Percentiles rank a stretch among this genome's conserved stretches.
Evolutionary conservation across 2,888 invertebrate genomes (phyloP).

Genomic region (Rhagonycha fulva): DNA sequence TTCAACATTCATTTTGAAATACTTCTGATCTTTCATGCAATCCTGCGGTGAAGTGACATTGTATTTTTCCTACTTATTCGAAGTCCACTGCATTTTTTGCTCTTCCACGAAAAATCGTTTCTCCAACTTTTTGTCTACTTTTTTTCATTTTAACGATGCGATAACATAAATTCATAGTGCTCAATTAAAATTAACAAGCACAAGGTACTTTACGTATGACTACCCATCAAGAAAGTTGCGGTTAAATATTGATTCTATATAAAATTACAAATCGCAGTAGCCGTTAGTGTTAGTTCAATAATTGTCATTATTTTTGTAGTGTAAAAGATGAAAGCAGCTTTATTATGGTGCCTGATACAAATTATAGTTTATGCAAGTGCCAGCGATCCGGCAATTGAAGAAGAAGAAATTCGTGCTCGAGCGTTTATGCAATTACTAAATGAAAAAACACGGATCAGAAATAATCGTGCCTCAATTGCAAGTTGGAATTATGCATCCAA

Average conservation of each 20-base stretch:
- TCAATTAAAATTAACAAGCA: neutral
- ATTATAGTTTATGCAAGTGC: constrained; percentile 2
- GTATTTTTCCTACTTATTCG: too few relatives aligned
- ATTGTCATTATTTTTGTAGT: neutral
- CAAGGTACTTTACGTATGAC: neutral
- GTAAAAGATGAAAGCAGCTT: neutral
- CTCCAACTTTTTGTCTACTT: neutral
- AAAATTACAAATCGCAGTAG: neutral
- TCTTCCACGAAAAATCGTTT: neutral
- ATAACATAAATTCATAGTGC: neutral
- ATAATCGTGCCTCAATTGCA: constrained; percentile 64
- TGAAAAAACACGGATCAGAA: constrained; percentile 61
- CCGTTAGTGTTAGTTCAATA: neutral
- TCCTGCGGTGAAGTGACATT: too few relatives aligned
- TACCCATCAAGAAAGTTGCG: neutral
- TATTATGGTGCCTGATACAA: neutral
- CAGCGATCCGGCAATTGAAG: constrained; percentile 53
- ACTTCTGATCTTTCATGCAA: too few relatives aligned
- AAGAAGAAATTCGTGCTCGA: constrained; percentile 63
- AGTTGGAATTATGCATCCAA: constrained; percentile 80
- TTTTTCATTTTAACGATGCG: neutral
- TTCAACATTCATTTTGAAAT: too few relatives aligned
- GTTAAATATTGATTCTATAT: neutral
- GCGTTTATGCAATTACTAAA: constrained; percentile 68
- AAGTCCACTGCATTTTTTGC: too few relatives aligned